Conservation (phyloP, 2,888 invertebrate genomes). For the Elysia crispata region DNA sequence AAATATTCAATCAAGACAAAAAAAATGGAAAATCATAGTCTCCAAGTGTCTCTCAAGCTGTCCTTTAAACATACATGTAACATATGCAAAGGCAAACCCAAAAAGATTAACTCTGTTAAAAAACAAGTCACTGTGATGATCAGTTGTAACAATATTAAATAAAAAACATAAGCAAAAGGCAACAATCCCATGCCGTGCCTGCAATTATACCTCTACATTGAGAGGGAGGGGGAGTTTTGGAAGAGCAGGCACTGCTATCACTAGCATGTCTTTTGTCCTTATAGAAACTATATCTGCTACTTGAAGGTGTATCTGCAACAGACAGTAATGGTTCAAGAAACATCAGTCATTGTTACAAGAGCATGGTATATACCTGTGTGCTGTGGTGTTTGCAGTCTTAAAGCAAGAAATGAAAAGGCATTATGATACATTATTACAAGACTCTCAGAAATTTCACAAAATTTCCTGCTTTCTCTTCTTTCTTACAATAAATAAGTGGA, state of each 20-base stretch:
- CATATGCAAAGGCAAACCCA: no score
- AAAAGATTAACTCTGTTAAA: no score
- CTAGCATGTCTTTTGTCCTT: constrained; percentile 72
- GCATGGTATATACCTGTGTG: constrained; percentile 2
- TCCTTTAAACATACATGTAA: no score
- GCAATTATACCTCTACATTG: constrained; percentile 36
- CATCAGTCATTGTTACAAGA: no score
- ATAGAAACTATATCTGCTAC: constrained; percentile 62
- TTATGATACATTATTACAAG: neutral
- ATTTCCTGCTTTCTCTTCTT: no score
- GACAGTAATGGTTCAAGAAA: neutral
- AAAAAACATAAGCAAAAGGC: constrained; percentile 5
- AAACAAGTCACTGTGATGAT: no score
- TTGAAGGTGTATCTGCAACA: constrained; percentile 50
- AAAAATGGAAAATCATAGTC: no score
- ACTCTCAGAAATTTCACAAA: neutral
- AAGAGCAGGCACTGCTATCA: constrained; percentile 62
- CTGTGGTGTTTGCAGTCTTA: neutral
- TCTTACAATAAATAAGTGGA: no score
- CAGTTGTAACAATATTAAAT: neutral
- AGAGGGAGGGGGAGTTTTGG: constrained; percentile 42
- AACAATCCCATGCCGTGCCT: constrained; percentile 21
- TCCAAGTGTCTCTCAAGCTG: no score
- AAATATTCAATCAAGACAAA: no score
- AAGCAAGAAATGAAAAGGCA: neutral